Conservation (phyloP, 2,888 invertebrate genomes). For the Aethes cnicana region DNA sequence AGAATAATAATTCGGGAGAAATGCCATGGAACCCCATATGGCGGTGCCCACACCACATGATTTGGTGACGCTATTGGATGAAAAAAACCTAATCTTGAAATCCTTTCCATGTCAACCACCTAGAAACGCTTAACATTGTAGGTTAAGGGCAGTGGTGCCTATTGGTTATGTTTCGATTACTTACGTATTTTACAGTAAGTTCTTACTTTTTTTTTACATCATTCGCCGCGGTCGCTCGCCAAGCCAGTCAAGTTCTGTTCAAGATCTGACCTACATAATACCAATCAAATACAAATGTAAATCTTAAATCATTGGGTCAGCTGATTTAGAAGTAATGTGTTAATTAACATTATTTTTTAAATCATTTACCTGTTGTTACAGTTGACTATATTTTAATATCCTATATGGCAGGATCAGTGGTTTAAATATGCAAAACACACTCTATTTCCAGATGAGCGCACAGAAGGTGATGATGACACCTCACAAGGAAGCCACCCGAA, state of each 20-base stretch:
- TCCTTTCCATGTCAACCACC: constrained; percentile 42
- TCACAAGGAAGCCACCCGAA: constrained; percentile 76
- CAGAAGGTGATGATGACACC: constrained; percentile 77
- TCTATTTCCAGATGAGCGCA: constrained; percentile 66
- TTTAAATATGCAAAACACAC: too few relatives aligned
- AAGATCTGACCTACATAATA: constrained; percentile 22
- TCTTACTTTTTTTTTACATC: constrained; percentile 16
- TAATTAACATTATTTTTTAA: neutral
- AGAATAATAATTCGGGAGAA: constrained; percentile 76
- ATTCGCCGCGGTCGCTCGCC: constrained; percentile 6
- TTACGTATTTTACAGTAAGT: constrained; percentile 55
- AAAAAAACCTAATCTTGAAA: constrained; percentile 48
- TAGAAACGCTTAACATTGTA: constrained; percentile 35
- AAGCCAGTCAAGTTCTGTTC: constrained; percentile 18
- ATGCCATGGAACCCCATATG: constrained; percentile 82
- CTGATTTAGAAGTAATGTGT: constrained; percentile 22
- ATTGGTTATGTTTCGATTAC: constrained; percentile 63
- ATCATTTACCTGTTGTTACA: neutral
- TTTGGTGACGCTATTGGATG: constrained; percentile 73
- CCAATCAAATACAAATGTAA: neutral
- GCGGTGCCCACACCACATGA: constrained; percentile 81
- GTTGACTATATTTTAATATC: neutral
- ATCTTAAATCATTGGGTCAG: constrained; percentile 20
- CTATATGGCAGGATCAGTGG: too few relatives aligned
- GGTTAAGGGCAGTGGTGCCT: constrained; percentile 44